Conservation (phyloP, 2,113 vertebrate genomes). For the Leucopsar rothschildi region DNA sequence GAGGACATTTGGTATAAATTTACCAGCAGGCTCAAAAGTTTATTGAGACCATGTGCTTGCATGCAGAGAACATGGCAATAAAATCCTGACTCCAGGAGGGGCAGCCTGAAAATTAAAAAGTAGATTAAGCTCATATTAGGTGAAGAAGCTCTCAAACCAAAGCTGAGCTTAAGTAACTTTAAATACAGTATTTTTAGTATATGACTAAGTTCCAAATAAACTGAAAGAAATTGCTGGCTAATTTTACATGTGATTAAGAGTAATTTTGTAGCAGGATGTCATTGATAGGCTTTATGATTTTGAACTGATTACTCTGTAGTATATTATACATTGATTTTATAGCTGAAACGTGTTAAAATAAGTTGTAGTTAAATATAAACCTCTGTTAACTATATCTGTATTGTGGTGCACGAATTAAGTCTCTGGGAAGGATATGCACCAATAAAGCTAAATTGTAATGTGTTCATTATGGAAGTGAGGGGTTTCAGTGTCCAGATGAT, state of each 20-base stretch:
- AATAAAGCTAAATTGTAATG: background rate
- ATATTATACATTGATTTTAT: background rate
- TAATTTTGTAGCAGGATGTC: background rate
- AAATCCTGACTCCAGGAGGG: background rate
- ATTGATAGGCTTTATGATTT: background rate
- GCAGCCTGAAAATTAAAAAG: background rate
- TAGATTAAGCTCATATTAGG: background rate
- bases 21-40: background rate
- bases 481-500: background rate
- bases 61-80: background rate
- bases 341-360: background rate
- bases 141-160: background rate
- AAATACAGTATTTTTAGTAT: background rate
- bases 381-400: background rate
- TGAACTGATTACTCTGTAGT: background rate
- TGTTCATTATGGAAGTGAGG: background rate
- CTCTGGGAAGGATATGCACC: background rate
- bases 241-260: background rate
- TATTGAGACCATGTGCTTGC: slow-evolving; percentile 14
- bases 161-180: background rate
- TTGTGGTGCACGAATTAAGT: background rate
- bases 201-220: background rate
- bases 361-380: background rate
- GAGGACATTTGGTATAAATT: background rate
- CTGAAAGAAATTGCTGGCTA: background rate